Evolutionary conservation across 2,888 invertebrate genomes (phyloP).

Genomic region (Pyrocoelia pectoralis): DNA sequence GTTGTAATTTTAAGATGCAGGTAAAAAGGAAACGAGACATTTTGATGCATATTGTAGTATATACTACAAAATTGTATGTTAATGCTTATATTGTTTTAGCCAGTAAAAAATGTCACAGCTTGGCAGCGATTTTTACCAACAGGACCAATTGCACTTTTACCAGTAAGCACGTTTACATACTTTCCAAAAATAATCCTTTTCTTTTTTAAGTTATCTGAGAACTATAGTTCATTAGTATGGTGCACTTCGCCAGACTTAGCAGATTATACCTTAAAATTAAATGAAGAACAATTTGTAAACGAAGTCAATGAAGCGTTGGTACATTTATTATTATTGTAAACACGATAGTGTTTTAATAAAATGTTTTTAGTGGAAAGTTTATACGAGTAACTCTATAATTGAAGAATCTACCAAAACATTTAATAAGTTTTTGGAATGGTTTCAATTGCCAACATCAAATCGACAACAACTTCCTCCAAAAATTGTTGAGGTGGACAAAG

Average conservation of each 20-base stretch:
- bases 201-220: constrained; percentile 68
- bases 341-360: background rate
- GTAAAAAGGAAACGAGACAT: too few relatives aligned
- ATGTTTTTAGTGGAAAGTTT: constrained; percentile 66
- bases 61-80: too few relatives aligned
- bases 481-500: constrained; percentile 65
- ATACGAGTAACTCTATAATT: constrained; percentile 64
- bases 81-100: constrained; percentile 58
- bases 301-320: constrained; percentile 87
- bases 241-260: constrained; percentile 80
- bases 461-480: constrained; percentile 70
- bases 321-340: too few relatives aligned
- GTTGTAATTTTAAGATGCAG: too few relatives aligned
- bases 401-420: constrained; percentile 65
- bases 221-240: constrained; percentile 94
- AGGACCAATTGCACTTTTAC: constrained; percentile 92
- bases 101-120: constrained; percentile 82
- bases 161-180: constrained; percentile 56
- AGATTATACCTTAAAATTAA: constrained; percentile 72
- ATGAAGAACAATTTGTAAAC: constrained; percentile 85
- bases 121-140: constrained; percentile 96
- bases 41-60: too few relatives aligned
- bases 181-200: constrained; percentile 13
- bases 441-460: constrained; percentile 56
- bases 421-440: constrained; percentile 58